Conservation (phyloP, 2,888 invertebrate species). For the Ypsolopha scabrella region DNA sequence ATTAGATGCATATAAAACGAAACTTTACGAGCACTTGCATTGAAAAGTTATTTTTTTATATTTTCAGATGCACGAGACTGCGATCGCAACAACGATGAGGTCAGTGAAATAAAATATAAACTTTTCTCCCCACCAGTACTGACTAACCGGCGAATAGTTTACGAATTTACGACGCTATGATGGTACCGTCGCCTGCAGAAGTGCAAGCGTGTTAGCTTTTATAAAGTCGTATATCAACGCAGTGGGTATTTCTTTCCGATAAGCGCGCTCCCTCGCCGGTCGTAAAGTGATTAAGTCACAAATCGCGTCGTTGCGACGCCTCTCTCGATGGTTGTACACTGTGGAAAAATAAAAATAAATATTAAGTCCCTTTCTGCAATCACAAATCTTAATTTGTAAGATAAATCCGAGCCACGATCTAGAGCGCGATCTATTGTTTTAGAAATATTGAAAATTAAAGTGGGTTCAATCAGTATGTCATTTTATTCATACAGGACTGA, state of each 20-base stretch:
- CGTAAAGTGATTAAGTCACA: conserved; percentile 71
- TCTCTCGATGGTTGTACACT: not conserved
- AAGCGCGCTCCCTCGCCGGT: conserved; percentile 61
- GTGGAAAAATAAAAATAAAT: too few species aligned
- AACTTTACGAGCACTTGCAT: too few species aligned
- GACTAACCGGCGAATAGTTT: conserved; percentile 55
- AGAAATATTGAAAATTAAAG: too few species aligned
- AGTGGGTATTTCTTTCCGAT: conserved; percentile 61
- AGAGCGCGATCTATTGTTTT: too few species aligned
- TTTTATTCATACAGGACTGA: too few species aligned
- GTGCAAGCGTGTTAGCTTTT: conserved; percentile 67
- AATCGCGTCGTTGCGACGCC: conserved; percentile 30
- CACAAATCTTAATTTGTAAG: too few species aligned
- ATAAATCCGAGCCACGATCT: too few species aligned
- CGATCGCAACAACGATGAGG: conserved; percentile 46
- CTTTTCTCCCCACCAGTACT: conserved; percentile 31
- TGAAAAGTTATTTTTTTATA: conserved; percentile 21
- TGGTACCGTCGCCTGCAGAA: conserved; percentile 56
- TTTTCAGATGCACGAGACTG: conserved; percentile 57
- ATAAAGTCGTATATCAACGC: conserved; percentile 63
- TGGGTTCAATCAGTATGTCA: too few species aligned
- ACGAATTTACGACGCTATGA: conserved; percentile 40
- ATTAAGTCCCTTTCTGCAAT: too few species aligned
- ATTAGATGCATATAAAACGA: too few species aligned
- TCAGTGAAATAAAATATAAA: conserved; percentile 31